These are phyloP conservation scores for Coccyzus lansbergi DNA, from an alignment of 2,797 vertebrate genomes.

Conservation along the genomic window DNA sequence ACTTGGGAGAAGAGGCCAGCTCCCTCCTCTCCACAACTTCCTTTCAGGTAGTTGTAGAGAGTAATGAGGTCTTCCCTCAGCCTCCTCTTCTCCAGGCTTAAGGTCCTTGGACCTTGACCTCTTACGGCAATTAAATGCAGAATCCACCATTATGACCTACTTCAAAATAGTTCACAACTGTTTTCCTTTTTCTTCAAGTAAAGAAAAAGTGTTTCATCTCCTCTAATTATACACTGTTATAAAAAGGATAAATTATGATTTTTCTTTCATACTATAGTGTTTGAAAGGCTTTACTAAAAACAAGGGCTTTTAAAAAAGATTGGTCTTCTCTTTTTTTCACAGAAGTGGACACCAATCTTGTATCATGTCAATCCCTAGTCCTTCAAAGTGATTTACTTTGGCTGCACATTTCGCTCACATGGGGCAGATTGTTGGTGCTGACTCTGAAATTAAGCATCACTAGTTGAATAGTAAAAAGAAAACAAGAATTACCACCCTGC, in stretches of 20 bases:
- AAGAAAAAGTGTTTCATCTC: accelerated
- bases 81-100: too few relatives aligned
- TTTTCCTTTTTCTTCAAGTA: neutral
- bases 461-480: neutral
- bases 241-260: neutral
- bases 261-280: accelerated
- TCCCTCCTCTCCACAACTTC: too few relatives aligned
- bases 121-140: neutral
- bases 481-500: neutral
- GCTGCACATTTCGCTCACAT: neutral
- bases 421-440: neutral
- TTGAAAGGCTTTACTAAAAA: neutral
- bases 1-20: too few relatives aligned
- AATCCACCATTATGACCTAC: neutral
- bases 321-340: neutral
- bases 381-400: neutral
- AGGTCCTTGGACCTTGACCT: neutral
- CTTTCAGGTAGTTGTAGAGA: too few relatives aligned
- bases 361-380: neutral
- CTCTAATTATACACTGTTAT: neutral
- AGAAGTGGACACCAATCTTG: neutral
- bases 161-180: neutral
- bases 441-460: neutral
- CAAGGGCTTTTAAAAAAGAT: neutral
- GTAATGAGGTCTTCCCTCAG: too few relatives aligned